Percentiles rank a stretch among this genome's conserved stretches.
These are phyloP conservation scores for Ormyrus nitidulus DNA, from an alignment of 2,888 invertebrate genomes.

Conservation along the genomic window DNA sequence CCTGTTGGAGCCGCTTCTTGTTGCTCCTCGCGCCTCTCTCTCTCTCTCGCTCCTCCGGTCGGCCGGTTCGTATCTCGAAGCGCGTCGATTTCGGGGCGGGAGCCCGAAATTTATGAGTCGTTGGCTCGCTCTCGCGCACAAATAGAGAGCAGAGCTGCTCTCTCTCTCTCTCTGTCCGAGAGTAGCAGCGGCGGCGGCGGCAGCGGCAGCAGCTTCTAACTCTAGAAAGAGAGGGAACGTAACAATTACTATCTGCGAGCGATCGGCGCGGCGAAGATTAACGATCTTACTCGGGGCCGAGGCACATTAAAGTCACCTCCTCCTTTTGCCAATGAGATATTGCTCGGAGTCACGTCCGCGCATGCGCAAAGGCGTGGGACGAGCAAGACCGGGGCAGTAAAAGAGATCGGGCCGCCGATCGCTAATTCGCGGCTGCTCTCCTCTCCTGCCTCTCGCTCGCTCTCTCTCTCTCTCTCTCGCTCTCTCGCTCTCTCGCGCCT, in stretches of 20 bases:
- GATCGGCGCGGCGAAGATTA: slow-evolving; percentile 74
- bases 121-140: slow-evolving; percentile 28
- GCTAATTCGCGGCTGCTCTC: slow-evolving; percentile 19
- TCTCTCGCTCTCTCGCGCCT: slow-evolving; percentile 34
- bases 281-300: slow-evolving; percentile 74
- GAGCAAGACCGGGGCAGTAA: background rate
- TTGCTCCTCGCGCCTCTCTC: slow-evolving; percentile 5
- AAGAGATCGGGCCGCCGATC: background rate
- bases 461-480: slow-evolving; percentile 39
- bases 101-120: slow-evolving; percentile 62
- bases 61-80: slow-evolving; percentile 55
- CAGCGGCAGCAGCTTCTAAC: slow-evolving; percentile 6
- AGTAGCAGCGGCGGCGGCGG: background rate
- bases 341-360: slow-evolving; percentile 63
- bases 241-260: slow-evolving; percentile 75
- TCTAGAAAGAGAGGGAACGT: slow-evolving; percentile 66
- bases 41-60: slow-evolving; percentile 3
- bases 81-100: slow-evolving; percentile 60
- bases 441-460: background rate
- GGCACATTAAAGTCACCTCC: slow-evolving; percentile 75
- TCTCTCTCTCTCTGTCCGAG: background rate
- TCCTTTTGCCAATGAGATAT: slow-evolving; percentile 74
- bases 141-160: slow-evolving; percentile 48
- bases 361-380: slow-evolving; percentile 63
- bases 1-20: background rate